These are phyloP conservation scores for Porites lutea DNA, from an alignment of 64 coral and sea anemone genomes.

Conservation along the genomic window DNA sequence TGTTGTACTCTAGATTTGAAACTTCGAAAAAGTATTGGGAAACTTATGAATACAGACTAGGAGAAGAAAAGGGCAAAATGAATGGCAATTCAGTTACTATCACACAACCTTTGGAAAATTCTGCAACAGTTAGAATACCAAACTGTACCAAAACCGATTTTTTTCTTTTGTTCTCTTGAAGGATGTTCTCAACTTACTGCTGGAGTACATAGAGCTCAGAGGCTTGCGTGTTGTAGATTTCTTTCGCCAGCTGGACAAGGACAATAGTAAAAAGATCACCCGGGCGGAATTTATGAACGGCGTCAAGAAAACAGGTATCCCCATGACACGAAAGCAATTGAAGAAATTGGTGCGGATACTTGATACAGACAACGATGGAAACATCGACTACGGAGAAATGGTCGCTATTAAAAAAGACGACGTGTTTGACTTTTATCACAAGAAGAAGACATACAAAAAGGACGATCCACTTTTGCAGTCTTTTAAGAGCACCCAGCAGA, in stretches of 20 bases:
- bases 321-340: slow-evolving; percentile 84
- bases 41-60: no score
- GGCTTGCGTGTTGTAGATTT: slow-evolving; percentile 92
- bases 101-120: no score
- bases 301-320: slow-evolving; percentile 87
- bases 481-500: slow-evolving; percentile 29
- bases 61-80: no score
- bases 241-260: slow-evolving; percentile 91
- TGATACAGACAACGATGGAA: slow-evolving; percentile 89
- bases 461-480: slow-evolving; percentile 67
- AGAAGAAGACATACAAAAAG: slow-evolving; percentile 82
- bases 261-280: slow-evolving; percentile 86
- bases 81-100: no score
- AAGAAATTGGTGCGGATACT: slow-evolving; percentile 84
- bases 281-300: slow-evolving; percentile 86
- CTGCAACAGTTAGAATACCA: no score
- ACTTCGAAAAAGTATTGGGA: no score
- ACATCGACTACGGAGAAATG: slow-evolving; percentile 95
- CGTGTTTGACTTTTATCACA: slow-evolving; percentile 92
- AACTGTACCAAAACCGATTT: not conserved
- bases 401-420: slow-evolving; percentile 84
- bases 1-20: no score
- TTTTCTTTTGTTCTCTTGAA: not conserved
- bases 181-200: slow-evolving; percentile 90
- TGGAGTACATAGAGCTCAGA: slow-evolving; percentile 94